Base-by-base conservation (phyloP, 2,797 vertebrate genomes). In the Ibycter americanus region DNA sequence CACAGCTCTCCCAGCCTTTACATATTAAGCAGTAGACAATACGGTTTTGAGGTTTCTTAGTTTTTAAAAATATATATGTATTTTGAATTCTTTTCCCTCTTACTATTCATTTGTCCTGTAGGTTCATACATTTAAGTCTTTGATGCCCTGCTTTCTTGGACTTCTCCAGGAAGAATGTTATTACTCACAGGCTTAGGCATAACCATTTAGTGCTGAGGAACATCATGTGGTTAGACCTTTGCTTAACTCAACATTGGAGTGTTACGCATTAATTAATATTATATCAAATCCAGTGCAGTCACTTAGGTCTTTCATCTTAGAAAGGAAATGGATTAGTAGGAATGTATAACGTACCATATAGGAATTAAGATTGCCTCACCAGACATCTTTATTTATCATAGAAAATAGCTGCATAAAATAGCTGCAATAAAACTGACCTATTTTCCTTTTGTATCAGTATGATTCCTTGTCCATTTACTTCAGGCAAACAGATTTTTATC, bases 251-350 rank as follows among this genome's bases (percentile, higher is more conserved):
- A 51, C 52, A 83, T 44, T 77, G 54, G 54, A 85, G n/a, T 54
- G 4, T 83, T 87, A 81, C 12, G 34, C 61, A 42, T 87, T 51
- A 89, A 86, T 96, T 95, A 96, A 72, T 71, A 63, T 83, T 82
- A 54, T 62, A 73, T 77, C 74, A 89, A 84, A 86, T 55, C 7
- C 27, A 91, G 7, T 72, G 65, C 59, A 82, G 47, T 63, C 40
- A 81, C 71, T 79, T n/a, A 76, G 66, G 80, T 86, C 82, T 94
- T 95, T 96, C 84, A 90, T 83, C 79, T 94, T 85, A 79, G 44
- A 87, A 55, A 90, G 51, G 9, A 79, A 88, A 76, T 65, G 73
- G 89, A 86, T 20, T 21, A 79, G 20, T 67, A 85, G 54, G 81
- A 94, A 83, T 96, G 62, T 52, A 31, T 86, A 81, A 94, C 44